Conservation (phyloP, 2,797 vertebrate species). For the Onychomys torridus region DNA sequence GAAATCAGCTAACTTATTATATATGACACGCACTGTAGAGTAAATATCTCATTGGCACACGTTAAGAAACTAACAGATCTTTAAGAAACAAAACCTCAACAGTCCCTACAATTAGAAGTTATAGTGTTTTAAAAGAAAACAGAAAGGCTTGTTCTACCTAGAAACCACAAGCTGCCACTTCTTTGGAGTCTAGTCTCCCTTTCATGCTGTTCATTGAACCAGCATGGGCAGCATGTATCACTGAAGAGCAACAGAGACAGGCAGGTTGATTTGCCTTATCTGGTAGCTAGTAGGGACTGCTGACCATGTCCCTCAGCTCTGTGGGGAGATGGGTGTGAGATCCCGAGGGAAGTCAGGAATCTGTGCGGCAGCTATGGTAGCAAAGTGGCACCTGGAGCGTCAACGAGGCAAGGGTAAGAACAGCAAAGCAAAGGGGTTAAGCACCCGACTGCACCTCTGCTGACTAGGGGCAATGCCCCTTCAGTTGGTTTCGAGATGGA, state of each 20-base stretch:
- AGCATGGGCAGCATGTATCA: conserved; percentile 67
- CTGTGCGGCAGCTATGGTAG: conserved; percentile 67
- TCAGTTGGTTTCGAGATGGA: conserved; percentile 63
- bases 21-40: conserved; percentile 50
- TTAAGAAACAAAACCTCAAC: conserved; percentile 63
- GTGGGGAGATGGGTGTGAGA: conserved; percentile 69
- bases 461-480: conserved; percentile 55
- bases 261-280: conserved; percentile 60
- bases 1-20: conserved; percentile 71
- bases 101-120: conserved; percentile 64
- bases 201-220: conserved; percentile 72
- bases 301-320: conserved; percentile 50
- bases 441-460: conserved; percentile 72
- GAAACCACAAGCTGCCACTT: conserved; percentile 74
- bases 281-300: conserved; percentile 59
- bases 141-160: conserved; percentile 70
- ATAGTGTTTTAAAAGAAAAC: conserved; percentile 83
- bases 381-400: conserved; percentile 76
- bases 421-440: conserved; percentile 74
- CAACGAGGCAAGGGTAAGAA: conserved; percentile 65
- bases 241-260: conserved; percentile 50
- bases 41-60: conserved; percentile 73
- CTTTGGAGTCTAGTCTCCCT: conserved; percentile 72
- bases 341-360: conserved; percentile 69
- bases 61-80: conserved; percentile 69